Conservation (phyloP, 2,888 invertebrate genomes). For the Empis stercorea region DNA sequence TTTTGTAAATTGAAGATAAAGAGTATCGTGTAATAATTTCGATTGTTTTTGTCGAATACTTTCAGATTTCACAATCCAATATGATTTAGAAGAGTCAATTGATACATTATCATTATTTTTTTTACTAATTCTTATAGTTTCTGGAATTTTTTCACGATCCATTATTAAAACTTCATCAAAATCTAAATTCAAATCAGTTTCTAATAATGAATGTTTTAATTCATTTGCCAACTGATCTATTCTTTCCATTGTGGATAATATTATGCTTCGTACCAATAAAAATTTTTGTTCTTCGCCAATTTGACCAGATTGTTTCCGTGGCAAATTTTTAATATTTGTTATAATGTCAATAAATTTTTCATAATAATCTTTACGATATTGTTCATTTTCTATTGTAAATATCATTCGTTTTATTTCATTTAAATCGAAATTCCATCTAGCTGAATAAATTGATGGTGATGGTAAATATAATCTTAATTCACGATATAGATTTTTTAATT, state of each 20-base stretch:
- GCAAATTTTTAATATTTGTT: neutral
- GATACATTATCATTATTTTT: neutral
- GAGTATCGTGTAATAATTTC: conserved; percentile 5
- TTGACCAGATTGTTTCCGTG: neutral
- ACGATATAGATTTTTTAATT: neutral
- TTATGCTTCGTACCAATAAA: conserved; percentile 6
- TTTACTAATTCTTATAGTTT: neutral
- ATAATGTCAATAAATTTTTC: neutral
- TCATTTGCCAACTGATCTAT: conserved; percentile 1
- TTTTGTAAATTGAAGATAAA: conserved; percentile 5
- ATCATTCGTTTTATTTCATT: neutral
- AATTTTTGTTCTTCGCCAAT: conserved; percentile 8
- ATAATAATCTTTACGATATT: neutral
- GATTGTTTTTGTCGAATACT: conserved; percentile 2
- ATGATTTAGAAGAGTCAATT: neutral
- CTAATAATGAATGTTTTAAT: neutral
- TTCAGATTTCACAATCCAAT: conserved; percentile 8
- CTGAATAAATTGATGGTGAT: neutral
- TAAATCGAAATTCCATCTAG: neutral
- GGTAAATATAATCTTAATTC: neutral
- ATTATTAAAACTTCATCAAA: conserved; percentile 9
- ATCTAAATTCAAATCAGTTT: conserved; percentile 4
- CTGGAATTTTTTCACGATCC: neutral
- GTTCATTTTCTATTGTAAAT: neutral
- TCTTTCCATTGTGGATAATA: conserved; percentile 3